Evolutionary conservation across 2,888 invertebrate genomes (phyloP).

Genomic region (Osedax frankpressi): DNA sequence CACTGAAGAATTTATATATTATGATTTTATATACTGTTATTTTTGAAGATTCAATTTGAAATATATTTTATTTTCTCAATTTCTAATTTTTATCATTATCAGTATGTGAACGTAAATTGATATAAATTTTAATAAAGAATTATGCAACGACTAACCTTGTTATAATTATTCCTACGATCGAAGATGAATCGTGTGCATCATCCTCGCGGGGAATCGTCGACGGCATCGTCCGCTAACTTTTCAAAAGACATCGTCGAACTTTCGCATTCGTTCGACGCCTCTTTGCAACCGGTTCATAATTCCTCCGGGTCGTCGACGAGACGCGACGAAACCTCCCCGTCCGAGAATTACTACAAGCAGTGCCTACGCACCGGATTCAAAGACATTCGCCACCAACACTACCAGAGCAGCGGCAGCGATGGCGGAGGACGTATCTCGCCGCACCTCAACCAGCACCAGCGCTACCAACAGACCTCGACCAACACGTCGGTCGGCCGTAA

Average conservation of each 20-base stretch:
- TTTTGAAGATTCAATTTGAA: no score
- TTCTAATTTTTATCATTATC: no score
- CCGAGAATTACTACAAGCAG: constrained; percentile 26
- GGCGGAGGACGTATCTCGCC: not conserved
- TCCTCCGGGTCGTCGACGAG: not conserved
- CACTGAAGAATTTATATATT: not conserved
- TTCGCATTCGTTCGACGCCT: not conserved
- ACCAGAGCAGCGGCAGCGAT: constrained; percentile 16
- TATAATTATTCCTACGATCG: no score
- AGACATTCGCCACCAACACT: constrained; percentile 26
- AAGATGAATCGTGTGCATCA: not conserved
- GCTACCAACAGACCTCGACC: not conserved
- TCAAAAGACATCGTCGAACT: not conserved
- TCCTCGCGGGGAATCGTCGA: not conserved
- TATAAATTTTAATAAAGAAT: no score
- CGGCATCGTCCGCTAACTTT: not conserved
- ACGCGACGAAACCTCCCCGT: not conserved
- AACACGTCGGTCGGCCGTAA: constrained; percentile 7
- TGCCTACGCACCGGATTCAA: constrained; percentile 27
- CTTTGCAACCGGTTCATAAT: no score
- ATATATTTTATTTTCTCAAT: no score
- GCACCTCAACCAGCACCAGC: not conserved
- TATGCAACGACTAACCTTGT: no score
- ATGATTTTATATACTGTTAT: no score
- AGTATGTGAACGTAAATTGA: no score